Conservation (phyloP, 2,888 invertebrate genomes). For the Aproaerema taeniolella region DNA sequence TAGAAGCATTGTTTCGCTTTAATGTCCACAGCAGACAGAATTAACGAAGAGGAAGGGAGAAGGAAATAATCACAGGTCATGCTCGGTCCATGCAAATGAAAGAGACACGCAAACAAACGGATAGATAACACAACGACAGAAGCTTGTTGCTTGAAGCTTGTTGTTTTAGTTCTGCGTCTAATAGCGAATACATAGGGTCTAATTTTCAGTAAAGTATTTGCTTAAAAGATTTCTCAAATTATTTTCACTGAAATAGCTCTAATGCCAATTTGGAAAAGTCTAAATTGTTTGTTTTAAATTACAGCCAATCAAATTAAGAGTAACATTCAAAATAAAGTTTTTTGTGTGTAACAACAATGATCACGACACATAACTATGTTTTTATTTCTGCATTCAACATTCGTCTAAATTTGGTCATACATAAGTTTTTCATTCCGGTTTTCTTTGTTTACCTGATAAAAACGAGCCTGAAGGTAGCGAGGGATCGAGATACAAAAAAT, state of each 20-base stretch:
- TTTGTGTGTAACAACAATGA: constrained; percentile 45
- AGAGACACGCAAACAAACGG: constrained; percentile 70
- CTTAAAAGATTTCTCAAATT: constrained; percentile 10
- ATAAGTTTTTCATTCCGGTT: constrained; percentile 66
- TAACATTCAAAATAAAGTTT: constrained; percentile 40
- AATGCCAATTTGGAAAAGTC: constrained; percentile 25
- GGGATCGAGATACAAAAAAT: constrained; percentile 78
- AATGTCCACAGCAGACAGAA: constrained; percentile 41
- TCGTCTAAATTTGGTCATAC: constrained; percentile 73
- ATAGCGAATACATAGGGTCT: constrained; percentile 56
- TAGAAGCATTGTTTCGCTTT: constrained; percentile 28
- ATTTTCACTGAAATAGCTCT: constrained; percentile 1
- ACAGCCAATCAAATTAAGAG: constrained; percentile 59
- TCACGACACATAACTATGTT: constrained; percentile 69
- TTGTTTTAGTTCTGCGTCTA: constrained; percentile 44
- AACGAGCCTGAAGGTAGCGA: constrained; percentile 89
- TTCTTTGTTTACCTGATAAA: constrained; percentile 88
- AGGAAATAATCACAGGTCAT: constrained; percentile 61
- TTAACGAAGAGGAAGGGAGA: constrained; percentile 50
- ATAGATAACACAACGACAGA: constrained; percentile 67
- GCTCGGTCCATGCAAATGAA: constrained; percentile 74
- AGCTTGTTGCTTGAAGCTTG: constrained; percentile 67
- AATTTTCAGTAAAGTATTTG: constrained; percentile 36
- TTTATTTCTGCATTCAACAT: constrained; percentile 49
- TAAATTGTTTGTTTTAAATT: constrained; percentile 22